phyloP scores from a whole-genome alignment of 2,888 invertebrate genomes.

The Leptopilina syphax region DNA sequence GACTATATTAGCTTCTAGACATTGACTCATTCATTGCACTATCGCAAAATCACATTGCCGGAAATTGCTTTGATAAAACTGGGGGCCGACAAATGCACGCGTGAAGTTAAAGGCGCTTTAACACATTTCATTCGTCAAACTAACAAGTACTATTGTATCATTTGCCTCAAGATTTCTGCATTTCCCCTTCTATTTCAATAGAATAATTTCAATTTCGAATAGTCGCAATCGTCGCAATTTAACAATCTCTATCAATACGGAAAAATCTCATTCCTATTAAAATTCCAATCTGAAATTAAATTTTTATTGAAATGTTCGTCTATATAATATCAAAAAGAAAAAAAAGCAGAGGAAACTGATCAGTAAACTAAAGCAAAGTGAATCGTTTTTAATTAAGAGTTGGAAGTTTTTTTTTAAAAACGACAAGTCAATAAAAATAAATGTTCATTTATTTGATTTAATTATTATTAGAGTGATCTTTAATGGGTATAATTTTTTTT shows the following conservation, averaged over 20 bases:
- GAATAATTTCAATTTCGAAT: conserved; percentile 1
- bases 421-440: neutral
- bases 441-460: neutral
- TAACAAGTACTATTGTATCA: conserved; percentile 13
- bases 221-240: neutral
- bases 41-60: conserved; percentile 36
- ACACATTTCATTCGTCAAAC: conserved; percentile 26
- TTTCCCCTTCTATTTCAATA: neutral
- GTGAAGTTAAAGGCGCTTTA: conserved; percentile 33
- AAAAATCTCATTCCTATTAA: neutral
- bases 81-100: conserved; percentile 31
- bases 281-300: neutral
- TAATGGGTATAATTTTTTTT: neutral
- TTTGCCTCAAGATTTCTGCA: neutral
- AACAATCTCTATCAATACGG: neutral
- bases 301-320: too few species aligned
- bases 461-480: neutral
- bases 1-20: conserved; percentile 26
- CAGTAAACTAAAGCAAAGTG: neutral
- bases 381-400: conserved; percentile 4
- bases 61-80: conserved; percentile 36
- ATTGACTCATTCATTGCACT: conserved; percentile 39
- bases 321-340: neutral
- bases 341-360: neutral
- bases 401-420: neutral